Evolutionary conservation across 1,140 invertebrate species (phyloP).

Genomic region (Macrobrachium rosenbergii): DNA sequence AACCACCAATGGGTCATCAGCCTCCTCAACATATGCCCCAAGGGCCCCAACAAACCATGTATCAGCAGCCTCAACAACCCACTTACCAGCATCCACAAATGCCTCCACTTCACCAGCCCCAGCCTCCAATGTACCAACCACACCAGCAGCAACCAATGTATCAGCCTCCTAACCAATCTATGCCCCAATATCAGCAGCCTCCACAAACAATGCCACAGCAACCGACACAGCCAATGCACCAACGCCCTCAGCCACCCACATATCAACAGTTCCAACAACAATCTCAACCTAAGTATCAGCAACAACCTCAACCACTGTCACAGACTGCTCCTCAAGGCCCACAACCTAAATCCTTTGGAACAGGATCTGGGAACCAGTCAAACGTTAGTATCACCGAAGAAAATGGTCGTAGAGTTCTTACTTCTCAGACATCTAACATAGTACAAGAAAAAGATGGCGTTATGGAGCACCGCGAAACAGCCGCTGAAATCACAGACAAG

Average conservation of each 20-base stretch:
- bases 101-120: background rate
- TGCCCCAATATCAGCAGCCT: conserved; percentile 1
- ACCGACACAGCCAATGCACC: background rate
- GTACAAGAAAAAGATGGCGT: conserved; percentile 63
- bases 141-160: background rate
- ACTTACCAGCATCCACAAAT: background rate
- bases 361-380: conserved; percentile 56
- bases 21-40: background rate
- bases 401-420: conserved; percentile 58
- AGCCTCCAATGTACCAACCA: conserved; percentile 3
- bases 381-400: conserved; percentile 60
- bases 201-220: conserved; percentile 1
- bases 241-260: background rate
- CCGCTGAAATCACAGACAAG: conserved; percentile 63
- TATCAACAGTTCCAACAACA: background rate
- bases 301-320: background rate
- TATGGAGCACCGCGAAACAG: conserved; percentile 55
- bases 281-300: background rate
- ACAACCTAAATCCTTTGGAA: background rate
- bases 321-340: conserved; percentile 3
- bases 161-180: background rate
- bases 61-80: conserved; percentile 15
- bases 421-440: conserved; percentile 61
- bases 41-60: background rate
- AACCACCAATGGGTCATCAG: conserved; percentile 3